Evolutionary conservation across 2,113 vertebrate species (phyloP).

Genomic region (zebrafish (Danio rerio)): DNA sequence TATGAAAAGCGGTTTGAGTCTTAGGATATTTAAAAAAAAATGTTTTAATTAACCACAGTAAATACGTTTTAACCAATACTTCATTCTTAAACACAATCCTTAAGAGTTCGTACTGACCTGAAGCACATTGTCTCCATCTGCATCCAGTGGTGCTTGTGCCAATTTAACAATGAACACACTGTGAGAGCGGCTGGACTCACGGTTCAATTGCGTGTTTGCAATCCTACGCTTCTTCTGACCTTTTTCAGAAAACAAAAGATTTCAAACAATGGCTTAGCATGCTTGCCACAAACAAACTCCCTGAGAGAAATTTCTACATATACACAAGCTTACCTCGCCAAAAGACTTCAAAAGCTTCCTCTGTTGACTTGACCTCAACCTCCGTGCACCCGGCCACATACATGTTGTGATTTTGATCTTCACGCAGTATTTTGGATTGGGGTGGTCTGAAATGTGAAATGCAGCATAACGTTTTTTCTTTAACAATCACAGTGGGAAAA

Average conservation of each 20-base stretch:
- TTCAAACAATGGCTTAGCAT: slow-evolving; percentile 31
- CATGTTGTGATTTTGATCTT: slow-evolving; percentile 98
- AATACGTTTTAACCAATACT: too few species aligned
- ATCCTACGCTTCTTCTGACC: slow-evolving; percentile 81
- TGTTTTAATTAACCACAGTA: background rate
- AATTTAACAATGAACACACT: slow-evolving; percentile 93
- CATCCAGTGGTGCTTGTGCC: slow-evolving; percentile 91
- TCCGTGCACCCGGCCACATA: slow-evolving; percentile 94
- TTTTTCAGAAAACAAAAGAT: slow-evolving; percentile 42
- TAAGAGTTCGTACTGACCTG: slow-evolving; percentile 78
- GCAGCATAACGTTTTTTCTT: background rate
- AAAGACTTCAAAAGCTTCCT: slow-evolving; percentile 92
- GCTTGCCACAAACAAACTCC: background rate
- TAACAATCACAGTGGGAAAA: background rate
- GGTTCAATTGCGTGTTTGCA: slow-evolving; percentile 90
- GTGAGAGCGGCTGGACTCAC: slow-evolving; percentile 94
- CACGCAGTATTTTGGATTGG: slow-evolving; percentile 91
- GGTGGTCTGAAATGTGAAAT: slow-evolving; percentile 79
- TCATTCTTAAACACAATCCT: background rate
- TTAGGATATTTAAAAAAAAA: background rate
- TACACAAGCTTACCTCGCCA: slow-evolving; percentile 85
- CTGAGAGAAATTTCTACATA: background rate
- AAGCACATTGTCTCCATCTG: slow-evolving; percentile 88
- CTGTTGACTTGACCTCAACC: slow-evolving; percentile 94
- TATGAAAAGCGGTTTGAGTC: too few species aligned